Evolutionary conservation across 1,140 invertebrate species (phyloP), one percentile per base, ranked within the genome.

Genomic region (Bombus soroeensis): DNA sequence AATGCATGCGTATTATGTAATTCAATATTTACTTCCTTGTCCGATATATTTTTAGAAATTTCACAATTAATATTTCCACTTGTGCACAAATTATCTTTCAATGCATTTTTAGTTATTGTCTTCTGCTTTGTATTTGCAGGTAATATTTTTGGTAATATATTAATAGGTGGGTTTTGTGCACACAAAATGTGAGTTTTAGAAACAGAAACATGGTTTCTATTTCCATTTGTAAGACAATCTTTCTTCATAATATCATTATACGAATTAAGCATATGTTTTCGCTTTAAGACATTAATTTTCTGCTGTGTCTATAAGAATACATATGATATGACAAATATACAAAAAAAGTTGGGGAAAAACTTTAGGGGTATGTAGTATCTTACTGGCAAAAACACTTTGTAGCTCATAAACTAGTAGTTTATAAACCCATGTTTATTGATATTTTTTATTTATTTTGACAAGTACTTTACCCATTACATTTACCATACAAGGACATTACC

Each of bases 131-230:
- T 64, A 57, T 43, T 85, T 22, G 57, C 57, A 77, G 89, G 88
- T 87, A 87, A 80, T 85, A 90, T 89, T 47, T 81, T 87, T 73
- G 89, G 85, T 89, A 96, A 93, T 95, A 96, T 96, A 87, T 96
- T 94, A 73, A 95, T 91, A 72, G 93, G 89, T 82, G 94, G 92
- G 84, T 94, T 62, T 62, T 62, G 59, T 94, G 47, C 88, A 72
- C 28, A 92, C 87, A 32, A 89, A 89, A 87, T 32, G 59, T 90
- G 91, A 87, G 85, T 75, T 66, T 43, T 79, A 39, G 89, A 64
- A 34, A 79, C 22, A 86, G 22, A 39, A 70, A 85, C 70, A 81
- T 76, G 62, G 2, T 70, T 78, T 43, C 77, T 81, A 8, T 70
- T 85, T 64, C n/a, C 34, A 47, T 66, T 86, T 53, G 57, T 83